These are phyloP conservation scores for Poicephalus gulielmi DNA, from an alignment of 2,113 vertebrate genomes.

Conservation along the genomic window DNA sequence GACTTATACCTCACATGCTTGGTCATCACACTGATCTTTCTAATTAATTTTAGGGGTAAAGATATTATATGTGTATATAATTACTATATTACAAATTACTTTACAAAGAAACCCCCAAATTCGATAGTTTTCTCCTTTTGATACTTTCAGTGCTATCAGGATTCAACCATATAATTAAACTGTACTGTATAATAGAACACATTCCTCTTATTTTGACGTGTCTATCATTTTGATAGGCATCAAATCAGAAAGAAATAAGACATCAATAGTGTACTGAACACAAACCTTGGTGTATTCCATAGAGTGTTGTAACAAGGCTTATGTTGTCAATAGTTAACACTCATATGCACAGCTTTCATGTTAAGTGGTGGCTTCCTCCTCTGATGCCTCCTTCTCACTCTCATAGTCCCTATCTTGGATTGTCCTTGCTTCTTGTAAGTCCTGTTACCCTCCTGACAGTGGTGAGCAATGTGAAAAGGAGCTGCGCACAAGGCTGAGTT, in stretches of 20 bases:
- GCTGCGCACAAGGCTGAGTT: rapidly evolving
- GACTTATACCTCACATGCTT: background rate
- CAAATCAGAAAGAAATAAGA: background rate
- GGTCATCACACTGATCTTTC: background rate
- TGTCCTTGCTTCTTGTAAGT: background rate
- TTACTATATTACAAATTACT: background rate
- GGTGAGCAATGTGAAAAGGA: background rate
- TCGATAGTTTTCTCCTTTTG: background rate
- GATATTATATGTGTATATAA: background rate
- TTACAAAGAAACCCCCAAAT: background rate
- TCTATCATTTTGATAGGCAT: background rate
- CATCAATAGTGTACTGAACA: background rate
- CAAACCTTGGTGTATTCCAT: background rate
- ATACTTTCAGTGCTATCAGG: background rate
- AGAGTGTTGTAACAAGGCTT: background rate
- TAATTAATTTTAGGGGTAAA: background rate
- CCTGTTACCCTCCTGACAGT: rapidly evolving
- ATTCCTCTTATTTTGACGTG: background rate
- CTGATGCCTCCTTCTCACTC: background rate
- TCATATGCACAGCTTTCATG: rapidly evolving
- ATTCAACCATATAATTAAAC: background rate
- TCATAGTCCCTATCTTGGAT: rapidly evolving
- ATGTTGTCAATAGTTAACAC: rapidly evolving
- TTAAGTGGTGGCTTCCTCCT: background rate
- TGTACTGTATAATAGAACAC: background rate